Conservation (phyloP, 2,797 vertebrate genomes). For the Psittacula derbiana region DNA sequence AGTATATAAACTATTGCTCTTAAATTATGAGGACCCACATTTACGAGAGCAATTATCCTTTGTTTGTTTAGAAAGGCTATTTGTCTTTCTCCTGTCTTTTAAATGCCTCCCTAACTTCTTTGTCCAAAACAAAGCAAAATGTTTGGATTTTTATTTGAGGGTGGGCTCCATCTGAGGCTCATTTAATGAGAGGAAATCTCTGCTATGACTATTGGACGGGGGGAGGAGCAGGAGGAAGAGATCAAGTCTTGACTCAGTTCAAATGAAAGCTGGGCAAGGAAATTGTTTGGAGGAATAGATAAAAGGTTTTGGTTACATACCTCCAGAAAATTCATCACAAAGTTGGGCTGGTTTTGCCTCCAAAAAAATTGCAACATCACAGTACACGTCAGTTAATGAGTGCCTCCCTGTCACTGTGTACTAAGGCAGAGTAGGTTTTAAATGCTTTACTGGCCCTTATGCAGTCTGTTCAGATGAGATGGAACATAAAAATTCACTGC, state of each 20-base stretch:
- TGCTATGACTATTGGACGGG: neutral
- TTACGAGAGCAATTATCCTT: slow-evolving; percentile 74
- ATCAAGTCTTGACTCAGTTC: neutral
- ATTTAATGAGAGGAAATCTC: slow-evolving; percentile 45
- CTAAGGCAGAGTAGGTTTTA: neutral
- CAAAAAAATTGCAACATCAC: neutral
- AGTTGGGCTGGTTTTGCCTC: neutral
- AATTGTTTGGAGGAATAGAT: neutral
- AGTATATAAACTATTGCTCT: slow-evolving; percentile 71
- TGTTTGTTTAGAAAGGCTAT: slow-evolving; percentile 74
- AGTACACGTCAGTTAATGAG: neutral
- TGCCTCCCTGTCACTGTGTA: neutral
- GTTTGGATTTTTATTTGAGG: slow-evolving; percentile 67
- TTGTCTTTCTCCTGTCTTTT: slow-evolving; percentile 71
- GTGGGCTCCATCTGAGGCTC: slow-evolving; percentile 51
- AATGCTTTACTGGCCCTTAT: neutral
- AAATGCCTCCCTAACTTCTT: slow-evolving; percentile 53
- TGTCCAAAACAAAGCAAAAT: slow-evolving; percentile 70
- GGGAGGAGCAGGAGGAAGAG: neutral
- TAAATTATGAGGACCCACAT: slow-evolving; percentile 72
- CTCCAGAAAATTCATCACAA: slow-evolving; percentile 16
- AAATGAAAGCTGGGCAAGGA: neutral
- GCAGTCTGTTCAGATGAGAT: neutral
- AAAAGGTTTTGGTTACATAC: neutral
- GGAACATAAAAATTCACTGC: neutral